Base-by-base conservation (phyloP, 2,888 invertebrate genomes). In the Drosophila neoperkinsi region DNA sequence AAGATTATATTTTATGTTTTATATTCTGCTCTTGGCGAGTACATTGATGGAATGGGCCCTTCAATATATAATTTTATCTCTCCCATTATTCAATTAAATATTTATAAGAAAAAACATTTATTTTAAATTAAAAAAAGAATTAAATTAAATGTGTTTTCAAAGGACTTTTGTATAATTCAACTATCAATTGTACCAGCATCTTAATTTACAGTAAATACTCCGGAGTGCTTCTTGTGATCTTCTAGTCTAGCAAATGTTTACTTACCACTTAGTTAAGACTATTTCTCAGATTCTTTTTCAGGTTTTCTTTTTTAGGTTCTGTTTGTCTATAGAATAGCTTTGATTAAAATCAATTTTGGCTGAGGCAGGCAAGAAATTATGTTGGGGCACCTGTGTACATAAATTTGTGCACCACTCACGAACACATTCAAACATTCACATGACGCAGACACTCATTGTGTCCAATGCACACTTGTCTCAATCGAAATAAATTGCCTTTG, bases 401-500 rank as follows among this genome's bases (percentile, higher is more conserved):
- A 66, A 41, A 61, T 49, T 13, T 56, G 41, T 18, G 7, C 4
- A 6, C n/a, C 13, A 1, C 41, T 31, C 57, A 53, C 56, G 52
- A 25, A 46, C 31, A 64, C 10, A 51, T 34, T 34, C 2, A 46
- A 34, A 38, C 58, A 62, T 34, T 46, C 60, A 52, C 38, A 61
- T 38, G 50, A 43, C 36, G 46, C 41, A 56, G 18, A 50, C 30
- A 28, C n/a, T 18, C n/a, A n/a, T 30, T 38, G 30, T 38, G 38
- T 30, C 56, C 56, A n/a, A n/a, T 55, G 36, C 36, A 55, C 18
- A 38, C 59, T 57, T 49, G 64, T 25, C 59, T 55, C 67, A 76
- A 69, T 72, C 70, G 72, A 79, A 77, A 76, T 80, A 76, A 65
- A 76, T 67, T 79, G 80, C 59, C 56, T 72, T 43, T 13, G 56